Evolutionary conservation across 1,140 invertebrate genomes (phyloP).

Genomic region (Polypedilum vanderplanki): DNA sequence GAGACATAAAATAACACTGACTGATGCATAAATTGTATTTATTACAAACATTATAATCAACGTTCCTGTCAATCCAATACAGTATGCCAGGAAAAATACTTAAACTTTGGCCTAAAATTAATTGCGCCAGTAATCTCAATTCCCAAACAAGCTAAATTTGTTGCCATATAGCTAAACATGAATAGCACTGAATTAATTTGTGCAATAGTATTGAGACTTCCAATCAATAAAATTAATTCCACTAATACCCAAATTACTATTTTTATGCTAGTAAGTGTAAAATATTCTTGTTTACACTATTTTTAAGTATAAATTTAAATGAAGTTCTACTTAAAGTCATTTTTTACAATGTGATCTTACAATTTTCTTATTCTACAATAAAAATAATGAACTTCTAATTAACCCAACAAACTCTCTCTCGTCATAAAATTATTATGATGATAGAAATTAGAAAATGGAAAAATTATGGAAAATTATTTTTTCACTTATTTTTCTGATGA

Average conservation of each 20-base stretch:
- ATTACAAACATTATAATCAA: constrained; percentile 94
- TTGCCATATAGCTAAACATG: constrained; percentile 90
- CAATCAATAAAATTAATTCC: constrained; percentile 85
- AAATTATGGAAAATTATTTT: constrained; percentile 26
- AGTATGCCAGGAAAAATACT: constrained; percentile 93
- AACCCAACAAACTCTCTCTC: background rate
- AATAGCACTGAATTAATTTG: constrained; percentile 97
- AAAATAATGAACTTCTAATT: constrained; percentile 22
- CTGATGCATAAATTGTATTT: constrained; percentile 80
- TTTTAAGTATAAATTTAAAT: too few relatives aligned
- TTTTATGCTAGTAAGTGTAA: too few relatives aligned
- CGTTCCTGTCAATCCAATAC: constrained; percentile 79
- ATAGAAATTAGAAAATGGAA: constrained; percentile 26
- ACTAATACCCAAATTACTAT: constrained; percentile 84
- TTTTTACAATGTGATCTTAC: too few relatives aligned
- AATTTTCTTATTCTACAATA: too few relatives aligned
- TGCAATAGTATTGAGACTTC: constrained; percentile 92
- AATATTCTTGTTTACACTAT: too few relatives aligned
- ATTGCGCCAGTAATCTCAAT: constrained; percentile 91
- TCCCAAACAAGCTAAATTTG: constrained; percentile 90
- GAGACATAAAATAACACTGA: constrained; percentile 80
- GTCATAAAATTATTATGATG: background rate
- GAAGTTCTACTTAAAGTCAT: too few relatives aligned
- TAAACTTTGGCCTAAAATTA: constrained; percentile 96
- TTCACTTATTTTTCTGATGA: background rate